Evolutionary conservation across 2,113 vertebrate species (phyloP).

Genomic region (Deroptyus accipitrinus): DNA sequence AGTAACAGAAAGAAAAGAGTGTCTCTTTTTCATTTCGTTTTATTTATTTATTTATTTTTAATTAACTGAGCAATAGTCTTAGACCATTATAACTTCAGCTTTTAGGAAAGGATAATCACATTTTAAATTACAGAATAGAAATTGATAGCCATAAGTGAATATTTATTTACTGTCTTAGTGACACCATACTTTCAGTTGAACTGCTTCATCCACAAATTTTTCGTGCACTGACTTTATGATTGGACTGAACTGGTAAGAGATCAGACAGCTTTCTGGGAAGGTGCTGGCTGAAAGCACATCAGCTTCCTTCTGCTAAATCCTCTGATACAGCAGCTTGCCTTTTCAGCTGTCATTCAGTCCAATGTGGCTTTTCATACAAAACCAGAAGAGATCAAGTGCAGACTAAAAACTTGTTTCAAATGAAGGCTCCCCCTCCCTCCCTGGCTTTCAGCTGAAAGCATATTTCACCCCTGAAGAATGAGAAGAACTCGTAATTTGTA

Average conservation of each 20-base stretch:
- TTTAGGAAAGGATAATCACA: background rate
- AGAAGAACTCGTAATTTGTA: background rate
- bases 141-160: background rate
- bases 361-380: slow-evolving; percentile 39
- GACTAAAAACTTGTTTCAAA: slow-evolving; percentile 29
- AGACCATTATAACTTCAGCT: background rate
- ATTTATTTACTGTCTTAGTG: background rate
- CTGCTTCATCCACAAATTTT: background rate
- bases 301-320: slow-evolving; percentile 49
- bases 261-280: background rate
- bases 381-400: slow-evolving; percentile 34
- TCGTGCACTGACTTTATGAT: background rate
- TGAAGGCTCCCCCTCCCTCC: background rate
- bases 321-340: slow-evolving; percentile 20
- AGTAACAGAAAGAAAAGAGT: background rate
- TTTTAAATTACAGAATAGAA: background rate
- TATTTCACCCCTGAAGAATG: background rate
- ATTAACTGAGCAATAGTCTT: background rate
- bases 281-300: slow-evolving; percentile 4
- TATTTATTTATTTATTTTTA: background rate
- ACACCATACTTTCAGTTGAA: background rate
- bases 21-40: background rate
- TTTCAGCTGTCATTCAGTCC: slow-evolving; percentile 56
- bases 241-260: background rate
- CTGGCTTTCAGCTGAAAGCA: background rate